Evolutionary conservation across 2,113 vertebrate species (phyloP), one percentile per base, ranked within the genome.

Genomic region (Stegostoma tigrinum): DNA sequence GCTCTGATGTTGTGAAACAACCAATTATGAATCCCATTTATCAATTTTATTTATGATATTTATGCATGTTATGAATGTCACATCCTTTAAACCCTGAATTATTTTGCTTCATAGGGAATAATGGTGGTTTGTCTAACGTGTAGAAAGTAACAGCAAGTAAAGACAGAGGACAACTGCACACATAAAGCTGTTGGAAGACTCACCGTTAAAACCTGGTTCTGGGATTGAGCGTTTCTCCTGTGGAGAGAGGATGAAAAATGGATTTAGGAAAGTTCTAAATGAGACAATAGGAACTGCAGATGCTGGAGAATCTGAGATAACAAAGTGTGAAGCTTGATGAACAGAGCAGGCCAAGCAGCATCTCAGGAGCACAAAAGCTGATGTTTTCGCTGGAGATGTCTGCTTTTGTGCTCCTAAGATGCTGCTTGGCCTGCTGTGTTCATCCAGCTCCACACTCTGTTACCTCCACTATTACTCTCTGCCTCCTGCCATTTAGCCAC

Each of bases 171-270:
- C 5, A 27, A 8, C 68, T 93, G 80, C 15, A 95, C 61, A 64
- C 87, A 12, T 19, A 97, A 38, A 7, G 61, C 2, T 23, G 7
- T 80, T 91, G 72, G 67, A 94, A 17, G 24, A 97, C 97, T 85
- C 97, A 98, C 98, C 98, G 96, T 97, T 96, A 85, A 97, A 97
- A 94, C 97, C 97, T 0, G 98, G 97, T 90, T 98, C 98, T 0
- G 98, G 98, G 27, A 98, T 24, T 5, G 98, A 97, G 70, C 97
- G 97, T 94, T 97, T 97, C 96, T 98, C 98, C 98, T 98, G 83
- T 0, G 55, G 96, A 96, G 45, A 97, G 96, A 96, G 85, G 96
- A 95, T 23, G 2, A 87, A 95, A 2, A 96, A 34, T 96, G 94
- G 19, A 30, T 23, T 30, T 95, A 45, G 52, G 45, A 95, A 95